Conservation (phyloP, 2,888 invertebrate genomes). For the Cheilosia vernalis region DNA sequence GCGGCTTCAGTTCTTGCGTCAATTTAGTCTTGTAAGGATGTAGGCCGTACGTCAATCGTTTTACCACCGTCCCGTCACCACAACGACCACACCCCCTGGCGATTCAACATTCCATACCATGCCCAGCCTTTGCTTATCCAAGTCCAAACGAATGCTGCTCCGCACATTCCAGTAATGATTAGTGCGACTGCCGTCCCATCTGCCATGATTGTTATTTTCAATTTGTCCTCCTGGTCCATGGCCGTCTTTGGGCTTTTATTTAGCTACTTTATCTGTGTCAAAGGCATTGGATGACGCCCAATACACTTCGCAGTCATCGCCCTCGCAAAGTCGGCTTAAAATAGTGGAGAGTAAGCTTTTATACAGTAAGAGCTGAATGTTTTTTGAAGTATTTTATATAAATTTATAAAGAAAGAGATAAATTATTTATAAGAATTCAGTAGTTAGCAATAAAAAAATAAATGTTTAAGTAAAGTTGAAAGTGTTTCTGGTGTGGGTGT, state of each 20-base stretch:
- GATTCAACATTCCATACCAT: neutral
- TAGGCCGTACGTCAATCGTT: neutral
- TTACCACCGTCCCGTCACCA: neutral
- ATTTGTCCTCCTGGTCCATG: neutral
- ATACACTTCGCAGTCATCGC: neutral
- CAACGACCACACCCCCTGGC: neutral
- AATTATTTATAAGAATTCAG: too few species aligned
- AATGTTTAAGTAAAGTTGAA: too few species aligned
- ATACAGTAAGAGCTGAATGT: too few species aligned
- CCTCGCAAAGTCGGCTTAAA: neutral
- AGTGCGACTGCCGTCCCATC: neutral
- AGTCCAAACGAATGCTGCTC: neutral
- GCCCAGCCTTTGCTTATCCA: neutral
- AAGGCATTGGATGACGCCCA: neutral
- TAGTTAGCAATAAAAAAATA: too few species aligned
- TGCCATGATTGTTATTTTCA: neutral
- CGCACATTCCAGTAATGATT: neutral
- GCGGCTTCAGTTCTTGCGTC: too few species aligned
- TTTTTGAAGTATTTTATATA: too few species aligned
- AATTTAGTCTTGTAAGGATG: too few species aligned
- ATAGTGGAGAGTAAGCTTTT: too few species aligned
- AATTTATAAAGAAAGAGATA: too few species aligned
- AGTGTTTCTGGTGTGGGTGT: too few species aligned
- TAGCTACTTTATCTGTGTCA: neutral
- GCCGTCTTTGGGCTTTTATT: neutral